phyloP scores from a whole-genome alignment of 2,797 vertebrate genomes.

The Anisognathus igniventris region DNA sequence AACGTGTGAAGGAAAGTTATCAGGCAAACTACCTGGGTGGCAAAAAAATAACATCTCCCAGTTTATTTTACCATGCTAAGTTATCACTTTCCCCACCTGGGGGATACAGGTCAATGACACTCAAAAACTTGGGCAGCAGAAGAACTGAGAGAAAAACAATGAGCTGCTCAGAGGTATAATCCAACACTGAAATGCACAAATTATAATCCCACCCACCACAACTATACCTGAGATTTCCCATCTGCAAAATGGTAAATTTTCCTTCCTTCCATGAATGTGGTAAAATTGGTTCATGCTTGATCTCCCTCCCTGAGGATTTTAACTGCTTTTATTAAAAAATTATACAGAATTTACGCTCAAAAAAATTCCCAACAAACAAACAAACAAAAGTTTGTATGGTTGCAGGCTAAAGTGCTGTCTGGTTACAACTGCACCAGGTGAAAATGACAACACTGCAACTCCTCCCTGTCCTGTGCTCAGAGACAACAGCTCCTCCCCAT shows the following conservation, averaged over 20 bases:
- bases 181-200: neutral
- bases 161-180: neutral
- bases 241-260: neutral
- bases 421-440: neutral
- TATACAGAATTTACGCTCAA: neutral
- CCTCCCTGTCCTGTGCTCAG: neutral
- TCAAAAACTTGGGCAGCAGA: neutral
- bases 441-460: neutral
- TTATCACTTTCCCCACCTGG: neutral
- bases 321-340: neutral
- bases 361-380: neutral
- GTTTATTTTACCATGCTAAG: neutral
- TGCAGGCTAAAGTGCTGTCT: neutral
- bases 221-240: neutral
- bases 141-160: neutral
- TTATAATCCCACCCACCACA: neutral
- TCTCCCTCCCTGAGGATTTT: neutral
- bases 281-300: neutral
- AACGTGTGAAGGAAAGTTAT: neutral
- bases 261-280: neutral
- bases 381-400: neutral
- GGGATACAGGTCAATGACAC: neutral
- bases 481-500: conserved; percentile 19
- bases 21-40: neutral
- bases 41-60: neutral